Conservation (phyloP, 2,888 invertebrate species). For the Sepiola atlantica region DNA sequence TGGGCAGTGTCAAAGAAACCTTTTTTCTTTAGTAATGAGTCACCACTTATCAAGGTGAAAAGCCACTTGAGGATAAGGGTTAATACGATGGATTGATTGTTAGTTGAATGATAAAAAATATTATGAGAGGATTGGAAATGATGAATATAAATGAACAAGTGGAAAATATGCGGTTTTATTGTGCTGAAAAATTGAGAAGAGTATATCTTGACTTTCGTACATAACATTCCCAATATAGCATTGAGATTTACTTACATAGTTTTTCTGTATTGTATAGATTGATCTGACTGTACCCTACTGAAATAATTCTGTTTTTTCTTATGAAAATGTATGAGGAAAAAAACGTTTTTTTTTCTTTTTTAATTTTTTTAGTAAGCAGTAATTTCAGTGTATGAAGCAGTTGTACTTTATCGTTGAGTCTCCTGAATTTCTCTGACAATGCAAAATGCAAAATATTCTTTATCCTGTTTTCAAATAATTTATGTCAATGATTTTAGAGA, state of each 20-base stretch:
- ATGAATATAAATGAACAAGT: too few relatives aligned
- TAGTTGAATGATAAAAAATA: too few relatives aligned
- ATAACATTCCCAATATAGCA: conserved; percentile 9
- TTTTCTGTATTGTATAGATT: background rate
- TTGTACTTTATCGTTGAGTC: background rate
- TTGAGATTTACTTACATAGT: background rate
- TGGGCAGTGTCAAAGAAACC: too few relatives aligned
- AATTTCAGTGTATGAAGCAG: conserved; percentile 14
- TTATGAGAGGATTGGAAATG: too few relatives aligned
- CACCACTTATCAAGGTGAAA: too few relatives aligned
- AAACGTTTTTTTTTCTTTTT: background rate
- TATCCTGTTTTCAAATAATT: background rate
- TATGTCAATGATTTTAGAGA: background rate
- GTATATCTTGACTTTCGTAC: background rate
- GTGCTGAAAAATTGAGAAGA: background rate
- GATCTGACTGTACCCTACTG: background rate
- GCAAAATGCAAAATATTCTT: background rate
- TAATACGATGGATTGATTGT: too few relatives aligned
- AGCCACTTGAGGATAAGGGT: too few relatives aligned
- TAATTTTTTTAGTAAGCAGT: background rate
- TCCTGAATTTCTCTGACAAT: background rate
- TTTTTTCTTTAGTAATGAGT: too few relatives aligned
- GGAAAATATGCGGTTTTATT: background rate
- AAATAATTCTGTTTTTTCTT: background rate
- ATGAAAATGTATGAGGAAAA: background rate